Evolutionary conservation across 2,888 invertebrate genomes (phyloP).

Genomic region (Acanthococcus lagerstroemiae): DNA sequence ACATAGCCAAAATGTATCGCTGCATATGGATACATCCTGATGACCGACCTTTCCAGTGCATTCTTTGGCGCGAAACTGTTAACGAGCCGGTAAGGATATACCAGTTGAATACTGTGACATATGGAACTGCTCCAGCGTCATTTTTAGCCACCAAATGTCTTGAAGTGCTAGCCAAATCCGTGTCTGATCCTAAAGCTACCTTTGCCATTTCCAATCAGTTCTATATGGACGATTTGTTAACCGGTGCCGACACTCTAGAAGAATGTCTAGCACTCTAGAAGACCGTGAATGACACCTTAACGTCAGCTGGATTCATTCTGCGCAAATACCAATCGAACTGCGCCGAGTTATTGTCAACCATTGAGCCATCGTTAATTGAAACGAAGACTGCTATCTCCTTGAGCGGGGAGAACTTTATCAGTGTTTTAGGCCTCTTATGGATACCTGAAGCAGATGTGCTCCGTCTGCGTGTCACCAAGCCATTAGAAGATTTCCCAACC

Average conservation of each 20-base stretch:
- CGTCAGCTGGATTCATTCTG: slow-evolving; percentile 31
- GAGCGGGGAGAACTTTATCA: too few relatives aligned
- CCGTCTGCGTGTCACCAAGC: not conserved
- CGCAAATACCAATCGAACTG: slow-evolving; percentile 37
- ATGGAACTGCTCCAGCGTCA: not conserved
- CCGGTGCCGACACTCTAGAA: slow-evolving; percentile 34
- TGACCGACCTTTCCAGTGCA: slow-evolving; percentile 39
- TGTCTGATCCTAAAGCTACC: slow-evolving; percentile 32
- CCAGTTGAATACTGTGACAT: not conserved
- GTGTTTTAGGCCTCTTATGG: slow-evolving; percentile 33
- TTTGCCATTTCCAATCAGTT: slow-evolving; percentile 36
- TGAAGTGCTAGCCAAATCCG: slow-evolving; percentile 36
- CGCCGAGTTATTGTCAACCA: not conserved
- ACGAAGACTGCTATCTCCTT: not conserved
- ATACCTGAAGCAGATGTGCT: slow-evolving; percentile 27
- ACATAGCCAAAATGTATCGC: slow-evolving; percentile 41
- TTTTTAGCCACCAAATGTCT: slow-evolving; percentile 38
- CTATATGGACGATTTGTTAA: slow-evolving; percentile 40
- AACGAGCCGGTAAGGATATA: not conserved
- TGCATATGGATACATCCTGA: slow-evolving; percentile 37
- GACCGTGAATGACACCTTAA: slow-evolving; percentile 28
- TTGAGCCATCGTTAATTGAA: slow-evolving; percentile 13
- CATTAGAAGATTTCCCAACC: not conserved
- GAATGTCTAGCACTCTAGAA: slow-evolving; percentile 33
- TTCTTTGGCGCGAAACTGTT: slow-evolving; percentile 38